Base-by-base conservation (phyloP, 2,113 vertebrate genomes). In the Castor canadensis region DNA sequence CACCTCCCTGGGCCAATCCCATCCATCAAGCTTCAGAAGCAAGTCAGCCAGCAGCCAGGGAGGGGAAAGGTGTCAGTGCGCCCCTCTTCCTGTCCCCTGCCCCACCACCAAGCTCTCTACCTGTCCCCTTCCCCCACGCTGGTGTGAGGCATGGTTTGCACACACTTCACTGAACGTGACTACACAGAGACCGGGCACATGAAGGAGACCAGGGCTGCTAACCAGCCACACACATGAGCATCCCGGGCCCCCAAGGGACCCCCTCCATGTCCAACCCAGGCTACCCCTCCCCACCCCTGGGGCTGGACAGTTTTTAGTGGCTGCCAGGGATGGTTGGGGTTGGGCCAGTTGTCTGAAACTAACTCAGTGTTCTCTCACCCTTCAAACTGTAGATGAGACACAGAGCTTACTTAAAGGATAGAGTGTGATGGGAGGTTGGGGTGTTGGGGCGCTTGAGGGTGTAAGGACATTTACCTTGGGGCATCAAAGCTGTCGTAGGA, bases 401-500 rank as follows among this genome's bases (percentile, higher is more conserved):
- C n/a, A n/a, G n/a, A n/a, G n/a, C n/a, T n/a, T n/a, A n/a, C n/a
- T n/a, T n/a, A n/a, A n/a, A n/a, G n/a, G n/a, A n/a, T 92, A 38
- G 80, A 66, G 67, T 49, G n/a, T 56, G 54, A 28, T 89, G 96
- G 97, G 35, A 62, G 52, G 35, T 5, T 52, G 35, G 58, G 45
- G 71, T 2, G 3, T 17, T 5, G 47, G 87, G 35, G 6, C 9
- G 0, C 56, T 54, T 58, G 1, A 28, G 91, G 20, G 66, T 54
- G 88, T 75, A 12, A 69, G 92, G 90, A 66, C 76, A 97, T 98
- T 98, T 98, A 99, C 99, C 99, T 99, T 93, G 99, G 99, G 89
- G 99, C 99, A 67, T 99, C 99, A 17, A 99, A 99, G 98, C 99
- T 99, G 98, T 99, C 99, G 1, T 99, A 99, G 87, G 99, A 99